phyloP scores from a whole-genome alignment of 2,797 vertebrate genomes.

The Sus cebifrons region DNA sequence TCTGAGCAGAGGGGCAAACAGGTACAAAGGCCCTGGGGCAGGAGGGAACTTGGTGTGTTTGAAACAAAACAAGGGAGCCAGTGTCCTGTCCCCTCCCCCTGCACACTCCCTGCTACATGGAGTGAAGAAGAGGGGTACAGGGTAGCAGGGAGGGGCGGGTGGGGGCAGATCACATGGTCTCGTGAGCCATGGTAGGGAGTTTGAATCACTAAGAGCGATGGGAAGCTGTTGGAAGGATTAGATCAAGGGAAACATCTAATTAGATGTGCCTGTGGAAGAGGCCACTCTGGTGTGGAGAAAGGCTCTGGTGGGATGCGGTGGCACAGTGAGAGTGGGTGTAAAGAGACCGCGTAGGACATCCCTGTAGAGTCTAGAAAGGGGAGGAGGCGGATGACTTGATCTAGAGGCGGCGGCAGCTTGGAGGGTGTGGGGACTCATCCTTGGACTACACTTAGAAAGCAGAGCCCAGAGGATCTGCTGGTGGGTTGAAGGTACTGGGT shows the following conservation, averaged over 20 bases:
- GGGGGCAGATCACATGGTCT: fast-evolving
- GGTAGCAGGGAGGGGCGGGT: background rate
- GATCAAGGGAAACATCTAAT: background rate
- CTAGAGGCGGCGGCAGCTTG: background rate
- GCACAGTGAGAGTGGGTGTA: fast-evolving
- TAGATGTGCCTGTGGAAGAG: background rate
- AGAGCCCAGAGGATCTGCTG: background rate
- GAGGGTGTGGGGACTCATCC: background rate
- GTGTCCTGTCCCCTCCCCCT: too few relatives aligned
- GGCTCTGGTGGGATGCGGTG: background rate
- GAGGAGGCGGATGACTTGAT: too few relatives aligned
- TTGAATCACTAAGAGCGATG: background rate
- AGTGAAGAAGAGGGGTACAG: too few relatives aligned
- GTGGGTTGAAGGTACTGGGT: too few relatives aligned
- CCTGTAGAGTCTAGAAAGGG: background rate
- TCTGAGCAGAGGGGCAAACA: background rate
- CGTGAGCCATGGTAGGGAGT: background rate
- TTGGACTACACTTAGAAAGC: background rate
- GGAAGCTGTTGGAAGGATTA: background rate
- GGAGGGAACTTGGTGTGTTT: background rate
- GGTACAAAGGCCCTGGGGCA: background rate
- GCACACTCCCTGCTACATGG: background rate
- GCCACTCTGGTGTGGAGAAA: background rate
- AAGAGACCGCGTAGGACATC: background rate
- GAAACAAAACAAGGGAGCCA: background rate